Conservation (phyloP, 2,797 vertebrate species). For the Neomorphus geoffroyi region DNA sequence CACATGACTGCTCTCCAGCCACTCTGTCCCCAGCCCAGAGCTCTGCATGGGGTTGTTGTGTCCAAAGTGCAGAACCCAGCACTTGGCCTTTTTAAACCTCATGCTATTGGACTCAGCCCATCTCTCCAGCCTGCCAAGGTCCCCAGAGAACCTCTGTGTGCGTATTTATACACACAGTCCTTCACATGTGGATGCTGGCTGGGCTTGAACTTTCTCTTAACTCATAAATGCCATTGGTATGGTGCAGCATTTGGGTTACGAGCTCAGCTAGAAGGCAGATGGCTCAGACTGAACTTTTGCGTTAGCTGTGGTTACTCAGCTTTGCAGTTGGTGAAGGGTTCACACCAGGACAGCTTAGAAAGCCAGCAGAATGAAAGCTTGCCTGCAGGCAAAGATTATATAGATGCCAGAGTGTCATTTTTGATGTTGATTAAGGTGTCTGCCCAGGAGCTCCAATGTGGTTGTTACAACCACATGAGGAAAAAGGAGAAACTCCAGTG, state of each 20-base stretch:
- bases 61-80: no score
- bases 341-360: background rate
- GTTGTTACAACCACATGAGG: background rate
- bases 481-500: background rate
- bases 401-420: background rate
- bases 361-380: background rate
- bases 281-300: background rate
- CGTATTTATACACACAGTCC: background rate
- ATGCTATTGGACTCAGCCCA: no score
- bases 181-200: background rate
- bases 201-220: background rate
- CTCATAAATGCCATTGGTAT: accelerated
- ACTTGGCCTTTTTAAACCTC: no score
- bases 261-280: background rate
- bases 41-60: no score
- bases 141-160: background rate
- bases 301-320: background rate
- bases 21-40: no score
- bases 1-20: no score
- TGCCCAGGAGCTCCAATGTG: background rate
- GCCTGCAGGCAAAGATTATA: background rate
- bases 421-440: background rate
- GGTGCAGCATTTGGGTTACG: background rate
- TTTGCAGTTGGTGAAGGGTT: background rate
- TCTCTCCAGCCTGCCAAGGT: no score